These are phyloP conservation scores for Eulemur rufifrons DNA, from an alignment of 2,113 vertebrate genomes.

Conservation along the genomic window DNA sequence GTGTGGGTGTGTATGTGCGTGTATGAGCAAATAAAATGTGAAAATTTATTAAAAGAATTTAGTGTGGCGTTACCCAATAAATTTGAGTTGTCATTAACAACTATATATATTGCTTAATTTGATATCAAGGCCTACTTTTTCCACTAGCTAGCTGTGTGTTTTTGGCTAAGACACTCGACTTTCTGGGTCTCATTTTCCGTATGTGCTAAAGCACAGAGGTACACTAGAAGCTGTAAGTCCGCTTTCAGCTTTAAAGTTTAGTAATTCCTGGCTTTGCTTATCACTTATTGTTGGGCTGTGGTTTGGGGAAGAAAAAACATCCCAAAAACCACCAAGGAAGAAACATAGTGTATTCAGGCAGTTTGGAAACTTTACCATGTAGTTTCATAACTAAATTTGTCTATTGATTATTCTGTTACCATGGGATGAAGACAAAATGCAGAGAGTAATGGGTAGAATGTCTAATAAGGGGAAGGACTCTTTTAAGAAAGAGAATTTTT, in stretches of 20 bases:
- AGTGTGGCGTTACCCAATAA: background rate
- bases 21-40: background rate
- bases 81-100: background rate
- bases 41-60: background rate
- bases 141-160: background rate
- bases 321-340: background rate
- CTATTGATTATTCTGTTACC: background rate
- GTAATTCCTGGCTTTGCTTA: background rate
- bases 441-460: background rate
- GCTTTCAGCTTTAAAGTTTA: background rate
- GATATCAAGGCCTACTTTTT: conserved; percentile 9
- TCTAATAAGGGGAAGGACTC: background rate
- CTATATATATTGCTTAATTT: background rate
- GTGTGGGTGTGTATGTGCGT: background rate
- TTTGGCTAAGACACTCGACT: background rate
- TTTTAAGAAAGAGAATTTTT: conserved; percentile 51
- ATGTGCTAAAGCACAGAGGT: background rate
- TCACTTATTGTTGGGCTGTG: background rate
- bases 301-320: background rate
- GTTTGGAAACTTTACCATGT: background rate
- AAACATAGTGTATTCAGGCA: background rate
- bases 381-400: background rate
- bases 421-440: conserved; percentile 6
- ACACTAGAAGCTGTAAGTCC: background rate
- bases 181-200: background rate